Percentiles rank a stretch among this genome's conserved stretches.
Evolutionary conservation across 2,888 invertebrate genomes (phyloP).

Genomic region (Tinea semifulvella): DNA sequence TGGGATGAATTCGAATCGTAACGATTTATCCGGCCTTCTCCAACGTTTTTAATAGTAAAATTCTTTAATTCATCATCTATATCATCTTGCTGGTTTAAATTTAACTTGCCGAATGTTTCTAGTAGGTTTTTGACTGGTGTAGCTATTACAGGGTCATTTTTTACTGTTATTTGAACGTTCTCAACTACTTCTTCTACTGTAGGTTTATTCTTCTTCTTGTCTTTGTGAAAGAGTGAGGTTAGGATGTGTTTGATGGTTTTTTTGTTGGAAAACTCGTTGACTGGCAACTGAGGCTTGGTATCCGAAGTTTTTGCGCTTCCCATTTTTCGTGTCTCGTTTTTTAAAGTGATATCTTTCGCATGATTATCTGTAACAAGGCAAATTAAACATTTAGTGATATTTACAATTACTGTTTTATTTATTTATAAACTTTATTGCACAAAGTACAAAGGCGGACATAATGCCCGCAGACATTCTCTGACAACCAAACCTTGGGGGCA

Average conservation of each 20-base stretch:
- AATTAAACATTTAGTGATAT: no score
- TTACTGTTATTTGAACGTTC: conserved; percentile 18
- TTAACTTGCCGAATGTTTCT: conserved; percentile 31
- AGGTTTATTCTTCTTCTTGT: conserved; percentile 25
- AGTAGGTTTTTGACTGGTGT: conserved; percentile 27
- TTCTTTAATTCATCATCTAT: conserved; percentile 31
- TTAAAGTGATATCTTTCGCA: no score
- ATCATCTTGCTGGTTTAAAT: conserved; percentile 21
- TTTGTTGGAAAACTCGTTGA: conserved; percentile 34
- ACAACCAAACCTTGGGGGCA: no score
- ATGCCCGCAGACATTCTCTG: no score
- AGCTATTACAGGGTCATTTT: conserved; percentile 19
- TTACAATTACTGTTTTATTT: no score
- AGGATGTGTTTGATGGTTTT: conserved; percentile 33
- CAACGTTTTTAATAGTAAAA: conserved; percentile 26
- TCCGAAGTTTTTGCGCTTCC: conserved; percentile 34
- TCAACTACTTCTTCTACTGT: not conserved
- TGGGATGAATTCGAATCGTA: conserved; percentile 43
- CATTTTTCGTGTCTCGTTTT: no score
- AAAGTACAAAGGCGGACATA: no score
- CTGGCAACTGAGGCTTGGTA: conserved; percentile 29
- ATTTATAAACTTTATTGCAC: no score
- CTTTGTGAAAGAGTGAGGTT: conserved; percentile 23
- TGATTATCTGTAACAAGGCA: no score
- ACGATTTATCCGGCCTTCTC: conserved; percentile 17